phyloP scores from a whole-genome alignment of 2,888 invertebrate genomes.

The Apocheima hispidaria region DNA sequence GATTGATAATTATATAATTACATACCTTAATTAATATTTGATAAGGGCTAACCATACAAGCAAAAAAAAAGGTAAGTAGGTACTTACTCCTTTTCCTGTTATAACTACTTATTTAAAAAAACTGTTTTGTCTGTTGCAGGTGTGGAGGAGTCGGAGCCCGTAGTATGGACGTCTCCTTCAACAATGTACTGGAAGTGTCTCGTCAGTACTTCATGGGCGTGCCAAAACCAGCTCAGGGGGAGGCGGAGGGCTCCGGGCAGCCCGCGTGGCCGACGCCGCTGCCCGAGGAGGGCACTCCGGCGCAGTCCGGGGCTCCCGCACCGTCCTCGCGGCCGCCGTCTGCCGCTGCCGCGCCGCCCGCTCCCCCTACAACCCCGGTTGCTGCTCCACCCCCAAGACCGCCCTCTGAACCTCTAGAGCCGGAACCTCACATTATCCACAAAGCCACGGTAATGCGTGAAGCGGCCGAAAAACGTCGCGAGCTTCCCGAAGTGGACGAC shows the following conservation, averaged over 20 bases:
- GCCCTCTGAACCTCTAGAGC: constrained; percentile 80
- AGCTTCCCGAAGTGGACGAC: constrained; percentile 77
- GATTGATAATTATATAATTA: constrained; percentile 9
- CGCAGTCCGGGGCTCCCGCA: constrained; percentile 77
- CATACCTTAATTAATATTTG: too few species aligned
- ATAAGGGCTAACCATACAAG: too few species aligned
- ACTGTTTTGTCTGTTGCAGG: too few species aligned
- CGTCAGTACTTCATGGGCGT: constrained; percentile 94
- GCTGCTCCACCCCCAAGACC: constrained; percentile 79
- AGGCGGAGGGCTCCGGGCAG: constrained; percentile 71
- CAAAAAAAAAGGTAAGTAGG: too few species aligned
- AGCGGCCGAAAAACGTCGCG: constrained; percentile 79
- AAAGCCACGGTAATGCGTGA: constrained; percentile 85
- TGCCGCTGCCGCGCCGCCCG: constrained; percentile 77
- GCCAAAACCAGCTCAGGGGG: constrained; percentile 85
- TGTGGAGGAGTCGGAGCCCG: constrained; percentile 64
- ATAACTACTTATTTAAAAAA: too few species aligned
- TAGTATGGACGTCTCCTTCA: constrained; percentile 91
- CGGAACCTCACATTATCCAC: constrained; percentile 84
- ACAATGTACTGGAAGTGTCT: constrained; percentile 93
- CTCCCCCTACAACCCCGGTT: constrained; percentile 62
- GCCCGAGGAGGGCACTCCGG: constrained; percentile 74
- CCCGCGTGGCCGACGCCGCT: constrained; percentile 69
- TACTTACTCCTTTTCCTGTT: too few species aligned
- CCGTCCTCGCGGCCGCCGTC: constrained; percentile 82